phyloP scores from a whole-genome alignment of 2,113 vertebrate genomes.

The Bungarus multicinctus region DNA sequence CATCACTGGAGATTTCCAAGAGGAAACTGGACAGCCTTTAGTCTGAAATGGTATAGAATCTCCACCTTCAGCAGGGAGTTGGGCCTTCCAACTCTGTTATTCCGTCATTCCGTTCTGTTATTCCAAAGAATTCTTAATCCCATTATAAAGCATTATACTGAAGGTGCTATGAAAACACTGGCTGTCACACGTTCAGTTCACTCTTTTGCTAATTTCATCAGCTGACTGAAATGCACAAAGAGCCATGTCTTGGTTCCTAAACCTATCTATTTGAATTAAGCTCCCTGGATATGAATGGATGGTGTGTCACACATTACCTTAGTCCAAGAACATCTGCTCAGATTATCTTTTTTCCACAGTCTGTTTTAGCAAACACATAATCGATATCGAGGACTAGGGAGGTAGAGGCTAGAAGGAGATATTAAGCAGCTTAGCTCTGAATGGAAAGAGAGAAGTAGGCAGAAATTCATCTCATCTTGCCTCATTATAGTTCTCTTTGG shows the following conservation, averaged over 20 bases:
- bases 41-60: too few relatives aligned
- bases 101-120: too few relatives aligned
- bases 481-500: too few relatives aligned
- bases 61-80: too few relatives aligned
- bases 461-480: too few relatives aligned
- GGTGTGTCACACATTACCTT: too few relatives aligned
- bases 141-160: not conserved
- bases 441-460: too few relatives aligned
- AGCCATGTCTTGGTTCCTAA: not conserved
- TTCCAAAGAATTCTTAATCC: not conserved
- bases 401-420: too few relatives aligned
- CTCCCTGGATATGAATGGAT: not conserved
- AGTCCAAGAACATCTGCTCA: not conserved
- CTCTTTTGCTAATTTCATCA: not conserved
- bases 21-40: too few relatives aligned
- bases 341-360: not conserved
- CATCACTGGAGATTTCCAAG: too few relatives aligned
- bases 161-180: not conserved
- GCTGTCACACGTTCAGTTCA: not conserved
- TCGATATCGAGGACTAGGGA: not conserved
- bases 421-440: too few relatives aligned
- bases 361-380: not conserved
- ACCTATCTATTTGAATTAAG: not conserved
- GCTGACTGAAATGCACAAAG: not conserved
- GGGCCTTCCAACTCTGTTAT: too few relatives aligned